Evolutionary conservation across 2,888 invertebrate genomes (phyloP).

Genomic region (Drosophila conformis): DNA sequence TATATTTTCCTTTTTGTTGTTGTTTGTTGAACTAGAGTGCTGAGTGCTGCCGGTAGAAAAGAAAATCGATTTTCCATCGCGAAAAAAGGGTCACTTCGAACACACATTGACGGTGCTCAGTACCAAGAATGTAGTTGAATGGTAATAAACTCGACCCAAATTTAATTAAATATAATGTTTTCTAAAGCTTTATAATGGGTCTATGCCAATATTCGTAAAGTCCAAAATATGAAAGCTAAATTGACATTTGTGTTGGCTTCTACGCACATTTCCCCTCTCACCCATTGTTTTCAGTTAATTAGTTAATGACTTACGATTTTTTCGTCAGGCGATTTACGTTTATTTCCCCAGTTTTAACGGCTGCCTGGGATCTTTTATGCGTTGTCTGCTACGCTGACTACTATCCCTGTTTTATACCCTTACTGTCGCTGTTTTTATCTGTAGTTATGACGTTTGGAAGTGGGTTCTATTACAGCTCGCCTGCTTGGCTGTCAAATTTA

Average conservation of each 20-base stretch:
- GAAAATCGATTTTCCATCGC: background rate
- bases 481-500: conserved; percentile 52
- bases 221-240: background rate
- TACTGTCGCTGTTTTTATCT: conserved; percentile 20
- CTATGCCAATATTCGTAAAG: background rate
- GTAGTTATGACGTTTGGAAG: conserved; percentile 58
- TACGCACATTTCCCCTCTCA: background rate
- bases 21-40: background rate
- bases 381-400: conserved; percentile 2
- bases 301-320: conserved; percentile 2
- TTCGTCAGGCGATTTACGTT: conserved; percentile 6
- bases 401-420: conserved; percentile 10
- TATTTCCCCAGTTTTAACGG: conserved; percentile 40
- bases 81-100: background rate
- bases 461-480: conserved; percentile 45
- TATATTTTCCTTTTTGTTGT: background rate
- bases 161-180: background rate
- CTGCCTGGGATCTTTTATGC: conserved; percentile 64
- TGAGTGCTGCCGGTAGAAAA: background rate
- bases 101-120: background rate
- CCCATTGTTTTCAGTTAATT: conserved; percentile 5
- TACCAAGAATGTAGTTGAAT: background rate
- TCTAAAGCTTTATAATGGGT: background rate
- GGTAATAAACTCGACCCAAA: background rate
- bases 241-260: background rate